Percentiles rank a stretch among this genome's conserved stretches.
phyloP scores from a whole-genome alignment of 2,797 vertebrate genomes.

The Halcyon badia region DNA sequence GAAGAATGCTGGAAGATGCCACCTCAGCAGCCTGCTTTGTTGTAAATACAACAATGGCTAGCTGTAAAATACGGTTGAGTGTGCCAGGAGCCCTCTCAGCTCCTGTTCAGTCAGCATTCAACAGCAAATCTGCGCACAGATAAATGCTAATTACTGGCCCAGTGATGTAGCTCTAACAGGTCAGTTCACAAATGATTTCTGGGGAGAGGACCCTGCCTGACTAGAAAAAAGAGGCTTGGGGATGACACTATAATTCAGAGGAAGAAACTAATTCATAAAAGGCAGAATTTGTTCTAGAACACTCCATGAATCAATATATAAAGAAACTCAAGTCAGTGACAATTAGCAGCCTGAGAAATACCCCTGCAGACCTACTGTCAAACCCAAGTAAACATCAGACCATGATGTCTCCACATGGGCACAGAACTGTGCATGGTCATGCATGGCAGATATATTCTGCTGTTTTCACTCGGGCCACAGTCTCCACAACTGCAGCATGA shows the following conservation, averaged over 20 bases:
- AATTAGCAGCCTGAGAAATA: background rate
- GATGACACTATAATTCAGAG: background rate
- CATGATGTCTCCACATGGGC: background rate
- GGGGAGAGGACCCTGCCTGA: background rate
- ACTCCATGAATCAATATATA: background rate
- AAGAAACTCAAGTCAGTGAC: background rate
- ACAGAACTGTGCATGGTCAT: background rate
- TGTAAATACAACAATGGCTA: background rate
- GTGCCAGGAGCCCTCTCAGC: background rate
- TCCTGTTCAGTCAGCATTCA: background rate
- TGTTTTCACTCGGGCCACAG: background rate
- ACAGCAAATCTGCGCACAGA: background rate
- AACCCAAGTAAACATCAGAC: background rate
- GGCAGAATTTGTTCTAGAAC: background rate
- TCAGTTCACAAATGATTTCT: background rate
- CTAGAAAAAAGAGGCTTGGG: background rate
- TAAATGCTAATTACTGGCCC: background rate
- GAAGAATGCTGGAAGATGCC: background rate
- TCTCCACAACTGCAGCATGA: background rate
- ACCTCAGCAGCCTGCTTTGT: background rate
- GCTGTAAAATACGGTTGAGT: conserved; percentile 1
- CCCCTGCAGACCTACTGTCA: background rate
- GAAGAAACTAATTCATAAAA: background rate
- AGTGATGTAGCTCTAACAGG: background rate
- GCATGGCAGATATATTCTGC: background rate